Percentiles rank a stretch among this genome's conserved stretches.
phyloP scores from a whole-genome alignment of 1,140 invertebrate species.

The Neuroterus valhalla region DNA sequence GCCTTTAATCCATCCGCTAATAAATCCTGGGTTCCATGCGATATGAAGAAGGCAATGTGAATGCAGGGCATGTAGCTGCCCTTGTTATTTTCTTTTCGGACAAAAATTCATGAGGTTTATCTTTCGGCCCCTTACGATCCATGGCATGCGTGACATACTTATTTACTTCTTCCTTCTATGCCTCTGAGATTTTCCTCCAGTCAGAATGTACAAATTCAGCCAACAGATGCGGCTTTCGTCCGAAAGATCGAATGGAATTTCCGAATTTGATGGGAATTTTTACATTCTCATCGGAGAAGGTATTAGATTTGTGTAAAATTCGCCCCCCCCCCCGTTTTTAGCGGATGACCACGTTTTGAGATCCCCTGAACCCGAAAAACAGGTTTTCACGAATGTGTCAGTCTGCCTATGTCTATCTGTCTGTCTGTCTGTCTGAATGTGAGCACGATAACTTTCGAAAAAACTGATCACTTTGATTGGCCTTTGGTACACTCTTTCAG shows the following conservation, averaged over 20 bases:
- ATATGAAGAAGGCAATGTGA: conserved; percentile 26
- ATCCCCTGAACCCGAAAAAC: too few relatives aligned
- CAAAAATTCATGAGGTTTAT: conserved; percentile 24
- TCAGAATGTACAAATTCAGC: background rate
- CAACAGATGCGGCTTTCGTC: background rate
- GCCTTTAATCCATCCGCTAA: conserved; percentile 12
- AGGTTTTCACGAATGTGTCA: background rate
- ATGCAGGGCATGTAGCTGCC: conserved; percentile 21
- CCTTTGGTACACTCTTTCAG: too few relatives aligned
- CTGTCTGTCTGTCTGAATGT: too few relatives aligned
- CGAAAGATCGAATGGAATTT: conserved; percentile 2
- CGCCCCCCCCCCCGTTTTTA: too few relatives aligned
- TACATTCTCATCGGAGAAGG: too few relatives aligned
- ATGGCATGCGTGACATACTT: conserved; percentile 18
- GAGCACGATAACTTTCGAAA: too few relatives aligned
- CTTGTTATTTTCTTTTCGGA: conserved; percentile 39
- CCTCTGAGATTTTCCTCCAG: background rate
- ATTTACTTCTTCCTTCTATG: conserved; percentile 26
- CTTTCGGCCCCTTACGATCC: conserved; percentile 15
- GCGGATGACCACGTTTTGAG: too few relatives aligned
- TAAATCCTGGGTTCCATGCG: conserved; percentile 21
- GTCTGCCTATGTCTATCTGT: too few relatives aligned
- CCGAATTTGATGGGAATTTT: too few relatives aligned
- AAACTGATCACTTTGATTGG: too few relatives aligned
- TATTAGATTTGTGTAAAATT: too few relatives aligned